A percentile compares a stretch with the other conserved stretches of the same genome.
phyloP scores from a whole-genome alignment of 2,888 invertebrate species.

The Drosophila anomalata region DNA sequence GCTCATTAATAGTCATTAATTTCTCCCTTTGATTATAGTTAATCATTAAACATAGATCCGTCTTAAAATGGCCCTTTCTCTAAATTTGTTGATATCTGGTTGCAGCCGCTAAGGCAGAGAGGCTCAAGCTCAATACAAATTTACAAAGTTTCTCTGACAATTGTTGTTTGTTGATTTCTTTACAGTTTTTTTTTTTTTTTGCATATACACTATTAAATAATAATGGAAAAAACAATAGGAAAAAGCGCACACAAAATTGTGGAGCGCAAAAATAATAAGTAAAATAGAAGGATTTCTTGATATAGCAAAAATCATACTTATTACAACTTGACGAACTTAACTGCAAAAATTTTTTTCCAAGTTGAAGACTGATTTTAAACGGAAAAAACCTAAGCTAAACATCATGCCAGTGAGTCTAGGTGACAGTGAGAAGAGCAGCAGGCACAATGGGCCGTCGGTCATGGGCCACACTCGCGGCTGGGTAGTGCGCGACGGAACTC shows the following conservation, averaged over 20 bases:
- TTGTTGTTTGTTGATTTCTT: conserved; percentile 57
- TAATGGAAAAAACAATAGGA: conserved; percentile 74
- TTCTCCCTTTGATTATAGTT: too few relatives aligned
- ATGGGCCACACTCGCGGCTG: not conserved
- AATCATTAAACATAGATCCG: too few relatives aligned
- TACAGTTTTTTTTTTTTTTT: conserved; percentile 64
- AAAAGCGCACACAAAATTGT: conserved; percentile 72
- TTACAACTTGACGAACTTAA: conserved; percentile 78
- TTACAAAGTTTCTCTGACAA: conserved; percentile 56
- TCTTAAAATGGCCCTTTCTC: conserved; percentile 54
- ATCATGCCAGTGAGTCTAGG: conserved; percentile 50
- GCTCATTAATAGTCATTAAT: too few relatives aligned
- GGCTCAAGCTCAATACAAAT: conserved; percentile 54
- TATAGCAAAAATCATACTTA: conserved; percentile 53
- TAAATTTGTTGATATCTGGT: conserved; percentile 64
- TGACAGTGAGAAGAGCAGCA: conserved; percentile 12
- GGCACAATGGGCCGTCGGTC: conserved; percentile 6
- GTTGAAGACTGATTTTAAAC: conserved; percentile 59
- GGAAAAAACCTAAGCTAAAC: conserved; percentile 74
- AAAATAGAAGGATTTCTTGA: conserved; percentile 43
- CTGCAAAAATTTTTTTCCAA: conserved; percentile 57
- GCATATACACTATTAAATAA: conserved; percentile 79
- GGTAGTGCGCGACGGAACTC: conserved; percentile 10
- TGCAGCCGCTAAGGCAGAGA: conserved; percentile 35
- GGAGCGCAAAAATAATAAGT: conserved; percentile 68